Percentiles rank a stretch among this genome's conserved stretches.
phyloP scores from a whole-genome alignment of 2,888 invertebrate species.

The Prenolepis imparis region DNA sequence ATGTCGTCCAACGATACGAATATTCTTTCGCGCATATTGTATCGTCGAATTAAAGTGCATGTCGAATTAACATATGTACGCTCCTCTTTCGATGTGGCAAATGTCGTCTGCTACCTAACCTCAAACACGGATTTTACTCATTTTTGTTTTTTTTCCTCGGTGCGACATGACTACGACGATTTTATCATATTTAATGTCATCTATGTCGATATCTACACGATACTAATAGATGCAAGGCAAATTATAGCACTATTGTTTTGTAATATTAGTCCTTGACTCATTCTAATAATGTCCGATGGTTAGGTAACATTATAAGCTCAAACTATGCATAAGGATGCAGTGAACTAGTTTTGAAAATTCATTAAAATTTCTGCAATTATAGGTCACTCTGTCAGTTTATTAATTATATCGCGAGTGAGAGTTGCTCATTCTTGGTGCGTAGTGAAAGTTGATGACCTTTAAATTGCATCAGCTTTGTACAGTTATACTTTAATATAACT shows the following conservation, averaged over 20 bases:
- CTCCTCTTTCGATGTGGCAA: constrained; percentile 9
- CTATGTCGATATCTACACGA: not conserved
- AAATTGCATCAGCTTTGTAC: constrained; percentile 7
- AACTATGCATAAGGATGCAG: not conserved
- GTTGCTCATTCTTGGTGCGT: constrained; percentile 35
- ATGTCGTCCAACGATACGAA: not conserved
- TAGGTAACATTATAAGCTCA: constrained; percentile 1
- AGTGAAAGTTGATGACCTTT: constrained; percentile 60
- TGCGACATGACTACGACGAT: constrained; percentile 2
- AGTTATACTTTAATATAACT: not conserved
- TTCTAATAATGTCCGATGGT: constrained; percentile 31
- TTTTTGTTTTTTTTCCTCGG: not conserved
- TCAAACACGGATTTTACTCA: constrained; percentile 57
- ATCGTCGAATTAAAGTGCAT: not conserved
- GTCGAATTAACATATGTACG: constrained; percentile 21
- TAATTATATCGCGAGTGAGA: constrained; percentile 60
- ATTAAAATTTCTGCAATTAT: not conserved
- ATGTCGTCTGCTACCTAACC: constrained; percentile 77
- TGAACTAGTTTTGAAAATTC: not conserved
- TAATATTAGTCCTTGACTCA: not conserved
- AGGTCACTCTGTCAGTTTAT: constrained; percentile 26
- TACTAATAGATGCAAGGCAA: not conserved
- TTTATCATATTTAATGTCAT: constrained; percentile 4
- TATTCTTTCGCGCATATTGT: not conserved
- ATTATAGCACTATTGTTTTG: not conserved